phyloP scores from a whole-genome alignment of 1,140 invertebrate species.

The Ceratina calcarata region DNA sequence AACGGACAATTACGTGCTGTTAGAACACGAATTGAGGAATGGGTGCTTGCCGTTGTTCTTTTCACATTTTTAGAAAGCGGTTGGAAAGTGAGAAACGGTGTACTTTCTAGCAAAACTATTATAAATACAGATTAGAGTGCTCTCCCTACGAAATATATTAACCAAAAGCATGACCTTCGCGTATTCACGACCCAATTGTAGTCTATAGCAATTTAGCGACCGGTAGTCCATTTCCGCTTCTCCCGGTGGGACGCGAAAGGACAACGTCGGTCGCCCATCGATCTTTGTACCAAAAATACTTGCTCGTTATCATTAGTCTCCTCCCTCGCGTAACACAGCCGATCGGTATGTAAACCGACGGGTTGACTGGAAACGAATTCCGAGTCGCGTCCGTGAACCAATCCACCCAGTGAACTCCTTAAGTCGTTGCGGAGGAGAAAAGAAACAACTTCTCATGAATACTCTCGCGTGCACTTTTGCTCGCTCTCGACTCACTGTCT shows the following conservation, averaged over 20 bases:
- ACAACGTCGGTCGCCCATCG: not conserved
- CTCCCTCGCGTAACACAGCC: not conserved
- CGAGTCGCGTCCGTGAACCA: not conserved
- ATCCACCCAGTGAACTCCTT: constrained; percentile 44
- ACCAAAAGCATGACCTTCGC: not conserved
- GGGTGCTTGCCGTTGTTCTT: constrained; percentile 66
- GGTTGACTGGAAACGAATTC: not conserved
- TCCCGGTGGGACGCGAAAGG: too few relatives aligned
- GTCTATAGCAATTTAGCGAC: not conserved
- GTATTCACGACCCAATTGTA: not conserved
- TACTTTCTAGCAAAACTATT: constrained; percentile 68
- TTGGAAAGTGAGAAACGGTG: constrained; percentile 64
- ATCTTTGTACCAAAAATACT: not conserved
- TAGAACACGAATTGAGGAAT: constrained; percentile 63
- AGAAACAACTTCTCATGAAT: constrained; percentile 27
- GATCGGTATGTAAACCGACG: not conserved
- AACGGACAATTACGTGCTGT: constrained; percentile 62
- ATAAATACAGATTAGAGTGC: constrained; percentile 54
- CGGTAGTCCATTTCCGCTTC: constrained; percentile 3
- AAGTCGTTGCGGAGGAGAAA: constrained; percentile 20
- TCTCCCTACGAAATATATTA: constrained; percentile 12
- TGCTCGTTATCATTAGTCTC: not conserved
- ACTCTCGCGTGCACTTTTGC: constrained; percentile 34
- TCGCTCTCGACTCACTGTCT: constrained; percentile 40
- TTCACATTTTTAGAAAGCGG: constrained; percentile 70